Conservation (phyloP, 2,113 vertebrate species). For the Lamprologus speciosus region DNA sequence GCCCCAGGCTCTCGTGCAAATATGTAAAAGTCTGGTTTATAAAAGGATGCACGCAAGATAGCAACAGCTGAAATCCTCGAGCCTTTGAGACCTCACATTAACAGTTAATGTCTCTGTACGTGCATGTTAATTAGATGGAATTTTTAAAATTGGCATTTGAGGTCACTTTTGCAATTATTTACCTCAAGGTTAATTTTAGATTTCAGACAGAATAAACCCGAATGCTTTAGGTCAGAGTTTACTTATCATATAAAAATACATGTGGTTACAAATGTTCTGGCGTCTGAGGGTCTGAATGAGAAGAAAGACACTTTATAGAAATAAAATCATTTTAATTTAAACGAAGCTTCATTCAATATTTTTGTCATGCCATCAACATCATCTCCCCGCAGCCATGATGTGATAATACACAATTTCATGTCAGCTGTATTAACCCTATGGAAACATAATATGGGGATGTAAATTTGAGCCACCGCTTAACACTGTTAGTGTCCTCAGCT, state of each 20-base stretch:
- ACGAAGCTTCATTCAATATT: rapidly evolving
- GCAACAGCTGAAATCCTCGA: background rate
- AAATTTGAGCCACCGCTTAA: background rate
- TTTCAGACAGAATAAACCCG: rapidly evolving
- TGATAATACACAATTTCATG: background rate
- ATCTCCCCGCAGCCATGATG: rapidly evolving
- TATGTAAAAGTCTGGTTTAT: background rate
- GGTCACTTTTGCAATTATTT: background rate
- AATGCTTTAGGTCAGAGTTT: background rate
- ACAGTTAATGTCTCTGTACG: background rate
- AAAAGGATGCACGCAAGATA: background rate
- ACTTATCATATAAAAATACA: background rate
- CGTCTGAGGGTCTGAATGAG: background rate
- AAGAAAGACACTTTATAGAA: background rate
- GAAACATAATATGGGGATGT: background rate
- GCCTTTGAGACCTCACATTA: background rate
- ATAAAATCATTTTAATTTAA: background rate
- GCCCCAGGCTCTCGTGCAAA: background rate
- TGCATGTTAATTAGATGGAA: background rate
- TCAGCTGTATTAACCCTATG: background rate
- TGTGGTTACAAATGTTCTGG: rapidly evolving
- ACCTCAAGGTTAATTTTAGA: background rate
- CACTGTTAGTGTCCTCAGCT: background rate
- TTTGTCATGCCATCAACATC: background rate
- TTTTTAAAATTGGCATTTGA: background rate